Evolutionary conservation across 2,888 invertebrate species (phyloP).

Genomic region (Dolichomitus sp.): DNA sequence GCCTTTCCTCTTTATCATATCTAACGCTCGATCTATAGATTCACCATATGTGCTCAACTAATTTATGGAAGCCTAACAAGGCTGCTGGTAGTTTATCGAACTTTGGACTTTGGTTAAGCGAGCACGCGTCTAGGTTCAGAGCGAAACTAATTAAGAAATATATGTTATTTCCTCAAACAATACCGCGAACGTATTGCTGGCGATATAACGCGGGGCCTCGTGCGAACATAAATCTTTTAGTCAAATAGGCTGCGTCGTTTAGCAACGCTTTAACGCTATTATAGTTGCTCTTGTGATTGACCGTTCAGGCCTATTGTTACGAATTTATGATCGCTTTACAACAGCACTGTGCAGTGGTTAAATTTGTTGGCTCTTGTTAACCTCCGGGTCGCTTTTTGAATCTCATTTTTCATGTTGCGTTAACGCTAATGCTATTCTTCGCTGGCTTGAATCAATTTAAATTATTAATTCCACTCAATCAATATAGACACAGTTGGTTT

Average conservation of each 20-base stretch:
- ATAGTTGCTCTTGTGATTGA: conserved; percentile 59
- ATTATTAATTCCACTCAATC: conserved; percentile 16
- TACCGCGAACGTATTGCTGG: conserved; percentile 34
- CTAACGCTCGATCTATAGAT: conserved; percentile 21
- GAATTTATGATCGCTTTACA: conserved; percentile 53
- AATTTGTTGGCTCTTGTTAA: conserved; percentile 49
- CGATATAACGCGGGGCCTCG: background rate
- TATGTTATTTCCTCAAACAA: conserved; percentile 46
- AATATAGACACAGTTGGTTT: background rate
- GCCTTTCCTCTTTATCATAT: conserved; percentile 16
- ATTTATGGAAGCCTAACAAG: conserved; percentile 27
- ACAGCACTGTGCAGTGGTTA: conserved; percentile 11
- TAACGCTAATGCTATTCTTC: conserved; percentile 4
- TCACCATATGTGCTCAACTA: conserved; percentile 8
- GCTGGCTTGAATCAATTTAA: conserved; percentile 2
- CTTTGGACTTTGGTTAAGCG: conserved; percentile 25
- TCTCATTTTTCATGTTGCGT: conserved; percentile 14
- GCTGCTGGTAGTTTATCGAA: conserved; percentile 30
- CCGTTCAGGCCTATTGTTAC: conserved; percentile 52
- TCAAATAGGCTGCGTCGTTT: conserved; percentile 60
- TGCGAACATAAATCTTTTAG: conserved; percentile 53
- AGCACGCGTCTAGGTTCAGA: conserved; percentile 13
- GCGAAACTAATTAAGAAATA: conserved; percentile 55
- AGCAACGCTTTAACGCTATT: conserved; percentile 59
- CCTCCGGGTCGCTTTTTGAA: background rate